phyloP scores from a whole-genome alignment of 2,113 vertebrate genomes.

The Pseudopodoces humilis region DNA sequence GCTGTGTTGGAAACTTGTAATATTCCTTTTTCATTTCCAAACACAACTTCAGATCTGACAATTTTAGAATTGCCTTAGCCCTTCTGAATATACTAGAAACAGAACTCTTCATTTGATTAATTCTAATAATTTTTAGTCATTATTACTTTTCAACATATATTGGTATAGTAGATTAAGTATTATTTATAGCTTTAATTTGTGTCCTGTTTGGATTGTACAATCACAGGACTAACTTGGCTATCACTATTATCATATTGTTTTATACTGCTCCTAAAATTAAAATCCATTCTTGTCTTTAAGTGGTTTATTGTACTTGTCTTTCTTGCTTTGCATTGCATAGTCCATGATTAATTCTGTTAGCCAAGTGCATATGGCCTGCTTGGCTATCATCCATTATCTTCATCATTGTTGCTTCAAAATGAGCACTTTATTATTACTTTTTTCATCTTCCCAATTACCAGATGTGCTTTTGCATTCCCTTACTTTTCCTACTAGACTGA shows the following conservation, averaged over 20 bases:
- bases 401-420: conserved; percentile 64
- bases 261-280: conserved; percentile 73
- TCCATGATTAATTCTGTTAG: conserved; percentile 70
- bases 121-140: conserved; percentile 69
- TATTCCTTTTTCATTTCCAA: conserved; percentile 50
- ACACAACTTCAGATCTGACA: background rate
- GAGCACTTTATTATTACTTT: conserved; percentile 71
- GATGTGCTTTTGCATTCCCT: conserved; percentile 62
- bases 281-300: conserved; percentile 69
- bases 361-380: conserved; percentile 72
- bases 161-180: conserved; percentile 69
- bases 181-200: conserved; percentile 76
- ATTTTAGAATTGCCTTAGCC: conserved; percentile 17
- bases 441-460: conserved; percentile 75
- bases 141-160: conserved; percentile 66
- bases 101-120: conserved; percentile 46
- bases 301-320: conserved; percentile 64
- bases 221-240: conserved; percentile 56
- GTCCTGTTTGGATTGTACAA: conserved; percentile 67
- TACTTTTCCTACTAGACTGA: conserved; percentile 33
- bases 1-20: conserved; percentile 48
- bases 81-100: conserved; percentile 43
- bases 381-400: conserved; percentile 73
- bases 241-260: conserved; percentile 71
- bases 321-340: conserved; percentile 45